These are phyloP conservation scores for Halictus quadricinctus DNA, from an alignment of 2,888 invertebrate genomes.

Conservation along the genomic window DNA sequence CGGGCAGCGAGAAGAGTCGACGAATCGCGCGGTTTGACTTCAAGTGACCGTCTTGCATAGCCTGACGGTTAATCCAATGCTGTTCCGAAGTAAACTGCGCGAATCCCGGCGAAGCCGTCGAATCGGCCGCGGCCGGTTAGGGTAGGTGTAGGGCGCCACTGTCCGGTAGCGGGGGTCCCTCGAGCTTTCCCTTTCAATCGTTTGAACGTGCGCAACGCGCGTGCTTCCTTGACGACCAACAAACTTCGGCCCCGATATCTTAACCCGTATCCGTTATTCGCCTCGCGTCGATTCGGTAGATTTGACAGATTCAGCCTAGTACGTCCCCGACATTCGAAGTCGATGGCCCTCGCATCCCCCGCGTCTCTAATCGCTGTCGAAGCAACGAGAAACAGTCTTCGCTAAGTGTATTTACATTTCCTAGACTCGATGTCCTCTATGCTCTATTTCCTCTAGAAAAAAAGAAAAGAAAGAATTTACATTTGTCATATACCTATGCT, in stretches of 20 bases:
- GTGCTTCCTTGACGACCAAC: background rate
- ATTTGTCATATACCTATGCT: background rate
- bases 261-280: background rate
- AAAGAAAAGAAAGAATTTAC: background rate
- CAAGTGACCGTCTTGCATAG: background rate
- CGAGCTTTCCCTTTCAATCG: background rate
- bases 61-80: background rate
- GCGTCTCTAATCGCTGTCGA: no score
- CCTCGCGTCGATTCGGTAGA: background rate
- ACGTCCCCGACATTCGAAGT: no score
- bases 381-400: no score
- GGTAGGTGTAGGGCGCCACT: background rate
- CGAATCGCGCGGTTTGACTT: background rate
- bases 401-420: no score
- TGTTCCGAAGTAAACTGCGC: slow-evolving; percentile 4
- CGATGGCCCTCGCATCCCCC: no score
- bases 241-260: background rate
- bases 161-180: background rate
- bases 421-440: no score
- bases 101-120: background rate
- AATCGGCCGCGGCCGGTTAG: background rate
- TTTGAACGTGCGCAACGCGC: background rate
- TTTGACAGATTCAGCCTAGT: background rate
- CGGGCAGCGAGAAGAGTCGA: no score
- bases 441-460: no score